Percentiles rank a stretch among this genome's conserved stretches.
Evolutionary conservation across 2,797 vertebrate species (phyloP).

Genomic region (Sparidentex hasta): DNA sequence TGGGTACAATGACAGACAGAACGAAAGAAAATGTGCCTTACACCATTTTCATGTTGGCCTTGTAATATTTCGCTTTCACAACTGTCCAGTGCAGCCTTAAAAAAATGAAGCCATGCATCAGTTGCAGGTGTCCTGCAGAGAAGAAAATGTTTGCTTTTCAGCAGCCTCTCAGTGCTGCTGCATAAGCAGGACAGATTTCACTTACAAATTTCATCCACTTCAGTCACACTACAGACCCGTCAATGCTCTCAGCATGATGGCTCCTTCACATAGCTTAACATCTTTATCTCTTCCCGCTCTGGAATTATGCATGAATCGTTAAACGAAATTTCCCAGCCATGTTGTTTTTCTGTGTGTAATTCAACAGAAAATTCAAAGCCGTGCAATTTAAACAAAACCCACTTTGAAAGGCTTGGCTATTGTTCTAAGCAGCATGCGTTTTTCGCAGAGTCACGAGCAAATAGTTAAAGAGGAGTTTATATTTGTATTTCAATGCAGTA

Average conservation of each 20-base stretch:
- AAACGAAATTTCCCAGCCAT: background rate
- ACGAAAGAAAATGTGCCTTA: background rate
- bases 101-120: conserved; percentile 27
- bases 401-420: background rate
- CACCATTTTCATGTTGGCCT: background rate
- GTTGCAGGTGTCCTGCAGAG: conserved; percentile 14
- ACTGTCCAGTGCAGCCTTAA: background rate
- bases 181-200: conserved; percentile 35
- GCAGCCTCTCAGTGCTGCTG: conserved; percentile 8
- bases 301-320: conserved; percentile 24
- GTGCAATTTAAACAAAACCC: conserved; percentile 3
- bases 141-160: conserved; percentile 18
- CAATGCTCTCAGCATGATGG: background rate
- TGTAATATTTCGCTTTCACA: conserved; percentile 17
- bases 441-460: conserved; percentile 29
- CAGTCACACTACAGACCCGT: conserved; percentile 22
- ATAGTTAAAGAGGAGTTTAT: conserved; percentile 24
- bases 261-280: conserved; percentile 13
- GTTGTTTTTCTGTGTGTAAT: conserved; percentile 3
- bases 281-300: background rate
- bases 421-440: conserved; percentile 34
- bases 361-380: conserved; percentile 1
- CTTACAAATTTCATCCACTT: conserved; percentile 34
- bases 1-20: background rate
- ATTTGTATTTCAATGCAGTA: conserved; percentile 23